Conservation (phyloP, 2,888 invertebrate species). For the Pollenia amentaria region DNA sequence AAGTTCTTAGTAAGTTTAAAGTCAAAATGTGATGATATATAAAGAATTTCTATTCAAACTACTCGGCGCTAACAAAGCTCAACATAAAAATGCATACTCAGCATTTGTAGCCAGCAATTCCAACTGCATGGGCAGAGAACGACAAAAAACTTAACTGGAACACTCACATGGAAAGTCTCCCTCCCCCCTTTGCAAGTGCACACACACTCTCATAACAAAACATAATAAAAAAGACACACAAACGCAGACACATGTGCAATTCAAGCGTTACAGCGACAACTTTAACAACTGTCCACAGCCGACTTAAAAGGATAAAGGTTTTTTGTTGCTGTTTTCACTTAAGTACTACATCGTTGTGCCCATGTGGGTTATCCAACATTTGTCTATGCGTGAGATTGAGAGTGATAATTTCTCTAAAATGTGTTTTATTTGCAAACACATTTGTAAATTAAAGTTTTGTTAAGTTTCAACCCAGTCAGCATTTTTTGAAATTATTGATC, state of each 20-base stretch:
- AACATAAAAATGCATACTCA: constrained; percentile 32
- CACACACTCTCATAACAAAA: neutral
- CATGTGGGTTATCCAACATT: no score
- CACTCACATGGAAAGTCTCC: neutral
- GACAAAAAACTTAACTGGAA: constrained; percentile 10
- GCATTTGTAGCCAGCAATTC: constrained; percentile 12
- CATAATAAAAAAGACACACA: neutral
- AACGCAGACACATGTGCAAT: neutral
- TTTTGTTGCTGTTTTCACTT: constrained; percentile 11
- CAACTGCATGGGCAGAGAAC: neutral
- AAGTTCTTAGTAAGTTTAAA: constrained; percentile 60
- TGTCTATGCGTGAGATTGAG: no score
- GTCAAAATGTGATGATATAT: constrained; percentile 51
- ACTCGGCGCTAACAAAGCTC: constrained; percentile 25
- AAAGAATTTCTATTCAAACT: constrained; percentile 38
- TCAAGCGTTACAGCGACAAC: constrained; percentile 30
- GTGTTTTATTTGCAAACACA: no score
- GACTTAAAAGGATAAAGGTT: constrained; percentile 52
- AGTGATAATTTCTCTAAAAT: no score
- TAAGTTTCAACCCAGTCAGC: no score
- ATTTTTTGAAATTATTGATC: no score
- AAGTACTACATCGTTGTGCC: no score
- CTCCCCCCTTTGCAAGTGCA: neutral
- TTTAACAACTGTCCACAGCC: constrained; percentile 54
- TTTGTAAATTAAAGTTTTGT: no score